Base-by-base conservation (phyloP, 2,797 vertebrate species). In the Pangasius djambal region DNA sequence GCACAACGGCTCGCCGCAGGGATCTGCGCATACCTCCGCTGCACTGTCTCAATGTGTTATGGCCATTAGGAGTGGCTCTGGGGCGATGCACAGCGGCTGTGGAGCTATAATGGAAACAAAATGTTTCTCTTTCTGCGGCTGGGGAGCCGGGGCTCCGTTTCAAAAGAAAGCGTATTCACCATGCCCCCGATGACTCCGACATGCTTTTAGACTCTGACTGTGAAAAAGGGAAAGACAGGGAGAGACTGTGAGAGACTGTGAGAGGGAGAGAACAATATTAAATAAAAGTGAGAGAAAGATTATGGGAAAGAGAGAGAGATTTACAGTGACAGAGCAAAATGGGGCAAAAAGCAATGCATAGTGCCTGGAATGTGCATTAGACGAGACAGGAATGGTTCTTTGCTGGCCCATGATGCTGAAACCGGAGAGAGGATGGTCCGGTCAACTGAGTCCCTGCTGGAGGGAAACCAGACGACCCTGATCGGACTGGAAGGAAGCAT, bases 41-140 rank as follows among this genome's bases (percentile, higher is more conserved):
- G 85, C 88, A 72, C 79, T n/a, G 90, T 87, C 86, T 91, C 91
- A 91, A 89, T 92, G 89, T 91, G 92, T 90, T 91, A 87, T 88
- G 90, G 78, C 87, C 90, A 91, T 92, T 86, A 92, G 88, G 69
- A 86, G 88, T 34, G 86, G 78, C 87, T 89, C 89, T 77, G 74
- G 83, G 88, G 89, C 83, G 75, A 87, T 72, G 63, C 70, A 82
- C 82, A 78, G 65, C 59, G 67, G 59, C 86, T 86, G 63, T 84
- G 83, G 86, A 87, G 82, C 87, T 89, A 85, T 90, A 89, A 92
- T 92, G 92, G 90, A 93, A 92, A 91, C 90, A 88, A 92, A 92
- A 92, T 92, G 91, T 90, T 92, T 90, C 91, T 93, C 86, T 92
- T 92, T 90, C 91, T 89, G 91, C 72, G 87, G 89, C 86, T 90